A percentile compares a stretch with the other conserved stretches of the same genome.
These are phyloP conservation scores for Biston betularia DNA, from an alignment of 2,888 invertebrate genomes.

Conservation along the genomic window DNA sequence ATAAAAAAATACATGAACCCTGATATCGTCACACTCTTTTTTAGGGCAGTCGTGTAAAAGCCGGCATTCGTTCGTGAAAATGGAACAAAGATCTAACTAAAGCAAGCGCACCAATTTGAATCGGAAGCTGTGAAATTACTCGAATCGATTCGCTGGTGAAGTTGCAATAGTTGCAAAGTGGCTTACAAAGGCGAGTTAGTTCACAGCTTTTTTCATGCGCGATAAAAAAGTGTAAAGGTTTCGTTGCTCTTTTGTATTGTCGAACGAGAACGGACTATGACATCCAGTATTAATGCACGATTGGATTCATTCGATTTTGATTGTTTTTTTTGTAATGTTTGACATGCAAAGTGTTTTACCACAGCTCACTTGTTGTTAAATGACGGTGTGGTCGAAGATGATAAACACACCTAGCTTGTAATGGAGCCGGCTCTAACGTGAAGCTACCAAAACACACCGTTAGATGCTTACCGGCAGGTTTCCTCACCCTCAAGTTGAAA, in stretches of 20 bases:
- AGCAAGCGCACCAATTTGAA: conserved; percentile 27
- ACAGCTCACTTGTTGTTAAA: too few relatives aligned
- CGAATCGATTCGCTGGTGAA: conserved; percentile 30
- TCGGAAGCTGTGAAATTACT: conserved; percentile 28
- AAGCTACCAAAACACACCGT: too few relatives aligned
- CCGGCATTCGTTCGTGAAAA: conserved; percentile 1
- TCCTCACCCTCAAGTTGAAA: too few relatives aligned
- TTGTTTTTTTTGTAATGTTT: too few relatives aligned
- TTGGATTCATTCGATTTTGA: not conserved
- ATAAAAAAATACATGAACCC: too few relatives aligned
- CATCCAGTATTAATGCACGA: not conserved
- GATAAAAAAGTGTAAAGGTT: conserved; percentile 17
- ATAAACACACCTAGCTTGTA: too few relatives aligned
- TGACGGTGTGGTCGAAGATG: too few relatives aligned
- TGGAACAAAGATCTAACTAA: conserved; percentile 13
- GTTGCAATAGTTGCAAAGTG: conserved; percentile 25
- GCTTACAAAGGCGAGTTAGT: conserved; percentile 38
- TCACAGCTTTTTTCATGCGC: conserved; percentile 21
- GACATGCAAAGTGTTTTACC: too few relatives aligned
- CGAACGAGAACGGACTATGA: not conserved
- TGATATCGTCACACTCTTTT: too few relatives aligned
- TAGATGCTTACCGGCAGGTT: too few relatives aligned
- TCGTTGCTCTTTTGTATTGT: not conserved
- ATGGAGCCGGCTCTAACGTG: too few relatives aligned
- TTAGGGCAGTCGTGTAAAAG: not conserved